These are phyloP conservation scores for Oegoconia quadripuncta DNA, from an alignment of 2,888 invertebrate genomes.

Conservation along the genomic window DNA sequence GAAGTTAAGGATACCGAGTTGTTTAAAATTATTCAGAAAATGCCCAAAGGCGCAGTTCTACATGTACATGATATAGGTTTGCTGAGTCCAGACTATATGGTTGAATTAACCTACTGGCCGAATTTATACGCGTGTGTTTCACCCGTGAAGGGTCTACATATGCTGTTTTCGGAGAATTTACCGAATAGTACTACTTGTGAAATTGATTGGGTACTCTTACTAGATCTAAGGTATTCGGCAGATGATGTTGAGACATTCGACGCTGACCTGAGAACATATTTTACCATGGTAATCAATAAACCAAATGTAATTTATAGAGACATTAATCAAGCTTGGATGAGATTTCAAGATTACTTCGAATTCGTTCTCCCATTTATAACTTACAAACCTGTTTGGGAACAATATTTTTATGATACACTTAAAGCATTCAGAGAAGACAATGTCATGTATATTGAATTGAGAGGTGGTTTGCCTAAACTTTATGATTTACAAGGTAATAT, in stretches of 20 bases:
- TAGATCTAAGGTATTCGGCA: conserved; percentile 63
- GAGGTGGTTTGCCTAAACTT: conserved; percentile 80
- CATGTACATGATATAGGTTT: conserved; percentile 85
- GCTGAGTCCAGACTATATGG: conserved; percentile 79
- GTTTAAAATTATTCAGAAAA: conserved; percentile 80
- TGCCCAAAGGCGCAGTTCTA: conserved; percentile 88
- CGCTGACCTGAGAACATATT: conserved; percentile 61
- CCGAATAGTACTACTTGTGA: conserved; percentile 35
- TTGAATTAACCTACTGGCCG: conserved; percentile 81
- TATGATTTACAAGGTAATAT: conserved; percentile 83
- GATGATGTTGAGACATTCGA: conserved; percentile 76
- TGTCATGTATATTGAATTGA: conserved; percentile 84
- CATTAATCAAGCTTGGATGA: conserved; percentile 80
- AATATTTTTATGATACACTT: conserved; percentile 82
- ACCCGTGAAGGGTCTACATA: conserved; percentile 33
- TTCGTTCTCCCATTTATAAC: conserved; percentile 77
- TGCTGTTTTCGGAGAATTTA: conserved; percentile 45
- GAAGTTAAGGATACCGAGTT: conserved; percentile 80
- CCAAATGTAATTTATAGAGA: conserved; percentile 65
- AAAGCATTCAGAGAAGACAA: conserved; percentile 83
- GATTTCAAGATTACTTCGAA: conserved; percentile 80
- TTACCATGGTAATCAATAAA: conserved; percentile 78
- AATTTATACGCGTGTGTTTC: conserved; percentile 77
- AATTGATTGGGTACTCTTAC: conserved; percentile 70
- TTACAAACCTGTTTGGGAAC: conserved; percentile 82